A percentile compares a stretch with the other conserved stretches of the same genome.
These are phyloP conservation scores for Acanthiza pusilla DNA, from an alignment of 2,797 vertebrate species.

Conservation along the genomic window DNA sequence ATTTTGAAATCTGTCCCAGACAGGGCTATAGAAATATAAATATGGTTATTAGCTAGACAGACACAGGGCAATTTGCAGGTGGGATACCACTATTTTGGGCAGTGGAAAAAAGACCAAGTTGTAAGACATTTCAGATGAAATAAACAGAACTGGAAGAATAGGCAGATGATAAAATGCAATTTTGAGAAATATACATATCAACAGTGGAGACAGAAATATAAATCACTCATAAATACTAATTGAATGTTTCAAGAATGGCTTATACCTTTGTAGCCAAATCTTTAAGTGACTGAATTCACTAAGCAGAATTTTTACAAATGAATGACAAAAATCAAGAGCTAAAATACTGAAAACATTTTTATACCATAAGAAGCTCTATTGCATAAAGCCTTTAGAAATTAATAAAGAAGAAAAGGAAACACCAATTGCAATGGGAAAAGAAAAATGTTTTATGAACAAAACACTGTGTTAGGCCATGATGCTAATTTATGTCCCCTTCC, in stretches of 20 bases:
- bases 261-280: not conserved
- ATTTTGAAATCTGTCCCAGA: not conserved
- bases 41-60: not conserved
- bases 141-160: not conserved
- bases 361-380: not conserved
- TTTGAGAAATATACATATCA: not conserved
- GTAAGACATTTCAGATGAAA: not conserved
- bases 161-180: not conserved
- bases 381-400: not conserved
- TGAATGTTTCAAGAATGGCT: not conserved
- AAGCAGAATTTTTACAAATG: not conserved
- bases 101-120: not conserved
- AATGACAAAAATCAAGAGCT: not conserved
- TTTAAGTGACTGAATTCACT: not conserved
- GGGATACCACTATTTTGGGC: not conserved
- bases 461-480: not conserved
- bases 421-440: not conserved
- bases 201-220: not conserved
- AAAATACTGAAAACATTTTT: not conserved
- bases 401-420: not conserved
- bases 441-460: not conserved
- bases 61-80: not conserved
- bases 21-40: not conserved
- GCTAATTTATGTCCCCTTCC: not conserved
- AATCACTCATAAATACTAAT: not conserved